Evolutionary conservation across 2,888 invertebrate genomes (phyloP).

Genomic region (Hydroisotoma schaefferi): DNA sequence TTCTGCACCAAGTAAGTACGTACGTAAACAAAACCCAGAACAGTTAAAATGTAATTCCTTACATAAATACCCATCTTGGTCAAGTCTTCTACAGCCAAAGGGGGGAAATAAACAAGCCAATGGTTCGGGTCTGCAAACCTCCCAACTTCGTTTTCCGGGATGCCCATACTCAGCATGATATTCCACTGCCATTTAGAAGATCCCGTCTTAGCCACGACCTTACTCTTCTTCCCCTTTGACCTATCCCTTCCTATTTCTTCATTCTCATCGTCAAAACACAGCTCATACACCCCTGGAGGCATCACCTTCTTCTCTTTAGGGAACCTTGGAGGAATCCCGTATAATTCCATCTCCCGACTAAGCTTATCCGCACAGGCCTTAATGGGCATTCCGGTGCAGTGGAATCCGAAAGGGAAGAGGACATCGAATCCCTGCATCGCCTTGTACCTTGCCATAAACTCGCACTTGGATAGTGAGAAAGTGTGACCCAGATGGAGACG

Average conservation of each 20-base stretch:
- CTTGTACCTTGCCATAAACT: slow-evolving; percentile 58
- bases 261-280: slow-evolving; percentile 54
- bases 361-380: slow-evolving; percentile 98
- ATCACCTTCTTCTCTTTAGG: slow-evolving; percentile 59
- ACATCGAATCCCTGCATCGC: slow-evolving; percentile 86
- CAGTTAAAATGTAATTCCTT: slow-evolving; percentile 52
- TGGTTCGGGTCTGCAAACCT: slow-evolving; percentile 83
- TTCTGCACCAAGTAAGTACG: neutral
- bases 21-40: slow-evolving; percentile 12
- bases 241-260: slow-evolving; percentile 68
- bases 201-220: slow-evolving; percentile 88
- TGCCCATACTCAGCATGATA: slow-evolving; percentile 91
- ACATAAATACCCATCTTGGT: slow-evolving; percentile 86
- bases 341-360: slow-evolving; percentile 85
- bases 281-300: slow-evolving; percentile 53
- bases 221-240: slow-evolving; percentile 92
- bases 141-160: slow-evolving; percentile 85
- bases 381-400: slow-evolving; percentile 99
- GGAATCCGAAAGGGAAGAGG: slow-evolving; percentile 96
- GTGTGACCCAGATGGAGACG: slow-evolving; percentile 95
- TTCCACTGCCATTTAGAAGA: slow-evolving; percentile 94
- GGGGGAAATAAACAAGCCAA: slow-evolving; percentile 98
- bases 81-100: slow-evolving; percentile 79
- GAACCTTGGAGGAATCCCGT: slow-evolving; percentile 88
- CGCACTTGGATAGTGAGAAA: slow-evolving; percentile 94